Evolutionary conservation across 1,140 invertebrate species (phyloP).

Genomic region (Stegodyphus mimosarum): DNA sequence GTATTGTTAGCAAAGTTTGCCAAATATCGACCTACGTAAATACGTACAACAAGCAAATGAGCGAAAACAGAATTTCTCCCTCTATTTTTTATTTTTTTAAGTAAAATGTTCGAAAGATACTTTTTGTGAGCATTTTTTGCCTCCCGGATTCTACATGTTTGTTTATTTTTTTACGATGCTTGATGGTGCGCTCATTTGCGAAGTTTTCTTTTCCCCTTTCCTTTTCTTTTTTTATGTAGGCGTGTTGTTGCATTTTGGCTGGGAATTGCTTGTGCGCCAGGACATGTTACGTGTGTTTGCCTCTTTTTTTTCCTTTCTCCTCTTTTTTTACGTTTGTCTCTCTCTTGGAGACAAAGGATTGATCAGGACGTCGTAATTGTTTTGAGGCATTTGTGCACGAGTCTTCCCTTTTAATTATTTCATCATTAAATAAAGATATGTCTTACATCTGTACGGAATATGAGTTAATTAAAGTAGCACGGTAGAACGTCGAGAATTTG

Average conservation of each 20-base stretch:
- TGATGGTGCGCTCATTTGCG: slow-evolving; percentile 6
- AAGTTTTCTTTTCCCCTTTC: slow-evolving; percentile 3
- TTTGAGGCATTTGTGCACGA: no score
- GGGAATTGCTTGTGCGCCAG: not conserved
- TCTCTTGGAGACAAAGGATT: no score
- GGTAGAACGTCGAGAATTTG: no score
- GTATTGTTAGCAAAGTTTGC: not conserved
- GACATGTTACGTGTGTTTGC: no score
- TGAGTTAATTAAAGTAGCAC: no score
- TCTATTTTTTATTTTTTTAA: not conserved
- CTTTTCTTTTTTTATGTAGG: not conserved
- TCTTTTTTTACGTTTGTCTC: no score
- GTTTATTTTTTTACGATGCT: not conserved
- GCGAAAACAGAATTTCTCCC: slow-evolving; percentile 19
- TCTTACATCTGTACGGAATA: no score
- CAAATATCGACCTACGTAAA: slow-evolving; percentile 14
- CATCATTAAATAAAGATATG: no score
- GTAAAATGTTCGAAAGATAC: not conserved
- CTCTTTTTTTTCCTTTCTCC: not conserved
- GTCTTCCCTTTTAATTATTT: no score
- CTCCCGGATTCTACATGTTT: not conserved
- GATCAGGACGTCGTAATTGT: no score
- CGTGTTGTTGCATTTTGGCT: not conserved
- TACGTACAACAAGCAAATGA: slow-evolving; percentile 22
- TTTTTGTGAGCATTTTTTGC: not conserved